Evolutionary conservation across 2,888 invertebrate species (phyloP), one percentile per base, ranked within the genome.

Genomic region (Argyra leucocephala): DNA sequence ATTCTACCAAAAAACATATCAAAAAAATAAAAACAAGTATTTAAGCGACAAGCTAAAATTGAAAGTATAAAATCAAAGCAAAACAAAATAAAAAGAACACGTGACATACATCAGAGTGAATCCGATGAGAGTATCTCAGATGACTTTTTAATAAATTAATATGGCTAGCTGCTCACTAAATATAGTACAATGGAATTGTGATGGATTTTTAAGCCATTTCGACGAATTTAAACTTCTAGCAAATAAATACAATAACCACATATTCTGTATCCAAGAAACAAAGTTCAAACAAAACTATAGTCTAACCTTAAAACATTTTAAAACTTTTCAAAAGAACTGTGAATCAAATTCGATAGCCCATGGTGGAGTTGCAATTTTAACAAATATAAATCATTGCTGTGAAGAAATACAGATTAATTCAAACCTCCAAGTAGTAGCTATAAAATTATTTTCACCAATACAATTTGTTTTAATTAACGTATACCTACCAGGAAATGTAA

Each of bases 181-280:
- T 60, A 60, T 60, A 2, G 3, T 60, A 24, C 60, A 60, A 12
- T 60, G 60, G 60, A 60, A 60, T 24, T 60, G 60, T 60, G 23
- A 18, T n/a, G 60, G 23, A 7, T 60, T 60, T 60, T 24, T 24
- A 15, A 60, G 24, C 18, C 60, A 60, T 26, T 15, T 60, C 3
- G 24, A 60, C 23, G 60, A 60, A 22, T 21, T 58, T 9, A 58
- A 22, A 2, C 4, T 58, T 12, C 23, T 58, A 22, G 10, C 22
- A 7, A 58, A 58, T 7, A 58, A 58, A 58, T 58, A 58, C 22
- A 22, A 58, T 4, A n/a, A 21, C 2, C 22, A 22, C 7, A 12
- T 58, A 2, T 58, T 58, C 4, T 58, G 60, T 24, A 12, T 60
- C 3, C 60, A 15, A 18, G 60, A 60, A 24, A 60, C 60, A 3